phyloP scores from a whole-genome alignment of 2,113 vertebrate genomes.

The Amazona guildingii region DNA sequence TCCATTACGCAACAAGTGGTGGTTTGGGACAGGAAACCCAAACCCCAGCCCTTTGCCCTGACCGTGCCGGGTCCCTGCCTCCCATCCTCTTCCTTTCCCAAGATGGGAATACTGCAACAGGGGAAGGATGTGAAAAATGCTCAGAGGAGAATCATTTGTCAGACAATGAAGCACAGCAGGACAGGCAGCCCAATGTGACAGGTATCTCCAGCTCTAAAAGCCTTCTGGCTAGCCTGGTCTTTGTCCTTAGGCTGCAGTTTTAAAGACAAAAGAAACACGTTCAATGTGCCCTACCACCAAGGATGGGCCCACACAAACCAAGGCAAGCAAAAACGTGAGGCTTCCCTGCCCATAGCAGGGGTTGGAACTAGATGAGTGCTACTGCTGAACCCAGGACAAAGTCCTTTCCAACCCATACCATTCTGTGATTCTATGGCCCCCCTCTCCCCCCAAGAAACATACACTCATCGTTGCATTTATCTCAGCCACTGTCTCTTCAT shows the following conservation, averaged over 20 bases:
- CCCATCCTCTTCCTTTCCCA: conserved; percentile 7
- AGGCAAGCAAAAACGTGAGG: not conserved
- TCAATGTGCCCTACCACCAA: fast-evolving
- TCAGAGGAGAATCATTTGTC: not conserved
- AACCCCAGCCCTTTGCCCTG: conserved; percentile 4
- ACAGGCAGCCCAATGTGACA: not conserved
- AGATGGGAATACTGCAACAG: not conserved
- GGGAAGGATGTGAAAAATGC: not conserved
- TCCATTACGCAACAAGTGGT: not conserved
- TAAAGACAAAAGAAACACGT: not conserved
- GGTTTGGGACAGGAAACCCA: conserved; percentile 23
- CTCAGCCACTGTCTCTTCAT: conserved; percentile 84
- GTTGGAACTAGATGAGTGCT: not conserved
- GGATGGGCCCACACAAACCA: not conserved
- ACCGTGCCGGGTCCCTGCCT: fast-evolving
- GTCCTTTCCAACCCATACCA: not conserved
- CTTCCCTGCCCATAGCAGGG: not conserved
- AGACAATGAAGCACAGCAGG: fast-evolving
- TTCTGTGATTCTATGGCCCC: not conserved
- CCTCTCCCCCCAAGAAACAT: not conserved
- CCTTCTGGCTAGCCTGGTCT: not conserved
- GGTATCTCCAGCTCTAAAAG: not conserved
- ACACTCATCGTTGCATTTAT: conserved; percentile 86
- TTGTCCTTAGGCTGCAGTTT: not conserved
- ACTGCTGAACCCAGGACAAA: not conserved